Conservation (phyloP, 1,140 invertebrate species). For the Adoxophyes honmai region DNA sequence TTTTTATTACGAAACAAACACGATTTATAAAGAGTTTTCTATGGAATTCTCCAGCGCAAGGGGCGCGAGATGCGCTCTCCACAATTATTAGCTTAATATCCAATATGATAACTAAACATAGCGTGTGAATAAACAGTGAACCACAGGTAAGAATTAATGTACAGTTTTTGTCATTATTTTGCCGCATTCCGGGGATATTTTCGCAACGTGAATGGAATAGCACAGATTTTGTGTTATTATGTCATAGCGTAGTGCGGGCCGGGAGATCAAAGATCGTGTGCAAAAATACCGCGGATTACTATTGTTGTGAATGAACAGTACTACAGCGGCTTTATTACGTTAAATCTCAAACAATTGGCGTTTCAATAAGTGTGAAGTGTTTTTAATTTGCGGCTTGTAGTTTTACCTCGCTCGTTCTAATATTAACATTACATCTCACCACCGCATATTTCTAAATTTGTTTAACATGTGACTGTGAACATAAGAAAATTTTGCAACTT, state of each 20-base stretch:
- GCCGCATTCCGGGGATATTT: not conserved
- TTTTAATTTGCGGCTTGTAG: not conserved
- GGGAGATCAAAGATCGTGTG: slow-evolving; percentile 1
- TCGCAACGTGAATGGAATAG: not conserved
- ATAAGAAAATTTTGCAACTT: no score
- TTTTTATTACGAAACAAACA: slow-evolving; percentile 15
- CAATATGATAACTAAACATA: slow-evolving; percentile 7
- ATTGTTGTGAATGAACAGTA: not conserved
- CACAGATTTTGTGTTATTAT: slow-evolving; percentile 1
- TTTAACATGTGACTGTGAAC: no score
- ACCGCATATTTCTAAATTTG: no score
- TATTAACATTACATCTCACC: no score
- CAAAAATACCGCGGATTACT: not conserved
- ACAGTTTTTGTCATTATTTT: not conserved
- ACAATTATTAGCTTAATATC: not conserved
- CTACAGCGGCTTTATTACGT: not conserved
- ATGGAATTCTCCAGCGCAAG: slow-evolving; percentile 14
- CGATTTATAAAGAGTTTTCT: slow-evolving; percentile 10
- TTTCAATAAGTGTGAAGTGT: no score
- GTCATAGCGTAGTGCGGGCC: not conserved
- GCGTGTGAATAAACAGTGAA: not conserved
- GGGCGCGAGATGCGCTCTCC: not conserved
- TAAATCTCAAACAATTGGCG: no score
- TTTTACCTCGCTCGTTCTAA: no score
- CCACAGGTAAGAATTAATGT: not conserved